Evolutionary conservation across 2,888 invertebrate species (phyloP).

Genomic region (Venusia cambrica): DNA sequence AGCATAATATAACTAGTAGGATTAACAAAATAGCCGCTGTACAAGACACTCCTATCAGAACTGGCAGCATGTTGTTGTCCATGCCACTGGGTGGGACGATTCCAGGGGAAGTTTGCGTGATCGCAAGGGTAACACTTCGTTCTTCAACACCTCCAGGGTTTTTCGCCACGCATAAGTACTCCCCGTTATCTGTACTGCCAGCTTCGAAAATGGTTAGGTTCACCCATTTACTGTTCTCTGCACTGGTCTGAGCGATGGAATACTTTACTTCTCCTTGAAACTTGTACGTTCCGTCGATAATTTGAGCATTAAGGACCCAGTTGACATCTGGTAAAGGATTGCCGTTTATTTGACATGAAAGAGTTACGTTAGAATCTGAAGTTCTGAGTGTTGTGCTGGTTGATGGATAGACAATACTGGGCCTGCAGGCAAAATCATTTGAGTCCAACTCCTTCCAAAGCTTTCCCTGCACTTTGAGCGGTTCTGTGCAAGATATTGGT

Average conservation of each 20-base stretch:
- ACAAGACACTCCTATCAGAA: slow-evolving; percentile 75
- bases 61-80: slow-evolving; percentile 76
- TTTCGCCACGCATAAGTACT: slow-evolving; percentile 89
- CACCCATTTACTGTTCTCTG: slow-evolving; percentile 79
- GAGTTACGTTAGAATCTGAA: slow-evolving; percentile 84
- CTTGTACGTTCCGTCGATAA: slow-evolving; percentile 77
- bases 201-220: slow-evolving; percentile 86
- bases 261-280: slow-evolving; percentile 76
- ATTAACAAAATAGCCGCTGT: slow-evolving; percentile 75
- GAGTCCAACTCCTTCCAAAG: slow-evolving; percentile 87
- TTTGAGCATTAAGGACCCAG: slow-evolving; percentile 86
- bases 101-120: slow-evolving; percentile 65
- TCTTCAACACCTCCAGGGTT: slow-evolving; percentile 91
- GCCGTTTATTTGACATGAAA: slow-evolving; percentile 88
- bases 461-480: slow-evolving; percentile 84
- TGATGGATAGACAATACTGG: slow-evolving; percentile 85
- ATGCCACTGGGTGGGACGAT: slow-evolving; percentile 73
- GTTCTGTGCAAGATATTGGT: slow-evolving; percentile 87
- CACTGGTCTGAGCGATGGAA: slow-evolving; percentile 50
- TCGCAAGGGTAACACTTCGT: slow-evolving; percentile 85
- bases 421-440: slow-evolving; percentile 91
- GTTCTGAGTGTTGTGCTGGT: slow-evolving; percentile 82
- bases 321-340: slow-evolving; percentile 88
- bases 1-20: slow-evolving; percentile 72
- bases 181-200: slow-evolving; percentile 84